Conservation (phyloP, 2,113 vertebrate genomes). For the Barbus barbus region DNA sequence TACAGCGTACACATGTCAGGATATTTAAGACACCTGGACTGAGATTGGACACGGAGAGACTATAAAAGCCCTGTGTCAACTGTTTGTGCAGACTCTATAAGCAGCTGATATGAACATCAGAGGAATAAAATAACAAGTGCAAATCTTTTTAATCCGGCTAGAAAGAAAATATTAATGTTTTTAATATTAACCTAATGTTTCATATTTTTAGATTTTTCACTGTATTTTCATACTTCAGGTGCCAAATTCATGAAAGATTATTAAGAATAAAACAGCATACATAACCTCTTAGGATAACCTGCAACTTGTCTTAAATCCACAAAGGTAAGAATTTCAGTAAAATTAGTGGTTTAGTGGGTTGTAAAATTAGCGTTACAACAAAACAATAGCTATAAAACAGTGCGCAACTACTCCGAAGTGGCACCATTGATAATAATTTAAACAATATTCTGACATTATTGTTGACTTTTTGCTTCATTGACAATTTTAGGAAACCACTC, state of each 20-base stretch:
- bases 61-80: slow-evolving; percentile 23
- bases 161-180: background rate
- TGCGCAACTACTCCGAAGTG: no score
- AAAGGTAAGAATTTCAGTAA: no score
- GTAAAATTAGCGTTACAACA: no score
- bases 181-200: background rate
- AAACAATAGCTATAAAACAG: no score
- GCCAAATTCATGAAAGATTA: background rate
- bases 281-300: background rate
- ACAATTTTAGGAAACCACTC: no score
- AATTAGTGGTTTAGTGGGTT: no score
- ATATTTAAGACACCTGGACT: slow-evolving; percentile 34
- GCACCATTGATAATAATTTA: no score
- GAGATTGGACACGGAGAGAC: slow-evolving; percentile 27
- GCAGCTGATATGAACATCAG: background rate
- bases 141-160: background rate
- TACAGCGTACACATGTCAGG: slow-evolving; percentile 33
- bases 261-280: background rate
- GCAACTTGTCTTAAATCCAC: no score
- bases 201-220: background rate
- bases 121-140: background rate
- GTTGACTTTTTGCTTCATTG: no score
- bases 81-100: slow-evolving; percentile 26
- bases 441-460: no score
- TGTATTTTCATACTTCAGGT: background rate